Conservation (phyloP, 1,140 invertebrate species). For the Vollenhovia emeryi region DNA sequence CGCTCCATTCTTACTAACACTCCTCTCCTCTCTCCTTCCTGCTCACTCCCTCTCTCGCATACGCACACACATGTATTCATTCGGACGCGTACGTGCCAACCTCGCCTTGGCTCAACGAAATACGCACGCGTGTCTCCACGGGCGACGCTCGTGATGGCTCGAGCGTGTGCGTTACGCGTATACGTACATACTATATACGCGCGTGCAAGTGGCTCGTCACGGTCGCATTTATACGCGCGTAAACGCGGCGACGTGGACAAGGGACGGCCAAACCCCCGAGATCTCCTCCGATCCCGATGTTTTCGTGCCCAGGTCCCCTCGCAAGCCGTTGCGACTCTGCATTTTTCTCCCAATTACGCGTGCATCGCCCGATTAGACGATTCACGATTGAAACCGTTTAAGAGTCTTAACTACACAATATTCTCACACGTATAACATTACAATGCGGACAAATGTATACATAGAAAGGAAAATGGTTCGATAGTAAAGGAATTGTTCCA, state of each 20-base stretch:
- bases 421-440: neutral
- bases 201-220: slow-evolving; percentile 31
- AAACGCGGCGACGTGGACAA: slow-evolving; percentile 31
- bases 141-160: slow-evolving; percentile 52
- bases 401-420: neutral
- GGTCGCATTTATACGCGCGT: slow-evolving; percentile 45
- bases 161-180: slow-evolving; percentile 26
- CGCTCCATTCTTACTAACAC: slow-evolving; percentile 38
- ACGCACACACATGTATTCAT: slow-evolving; percentile 16
- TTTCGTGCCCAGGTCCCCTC: slow-evolving; percentile 10
- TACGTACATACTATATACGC: neutral
- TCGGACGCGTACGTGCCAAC: slow-evolving; percentile 19
- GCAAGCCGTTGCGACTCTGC: neutral
- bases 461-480: neutral
- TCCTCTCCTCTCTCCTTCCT: slow-evolving; percentile 45
- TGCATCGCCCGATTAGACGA: neutral
- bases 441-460: neutral
- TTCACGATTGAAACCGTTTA: neutral
- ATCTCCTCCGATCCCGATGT: slow-evolving; percentile 18
- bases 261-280: slow-evolving; percentile 45
- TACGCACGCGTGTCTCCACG: slow-evolving; percentile 70
- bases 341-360: slow-evolving; percentile 10
- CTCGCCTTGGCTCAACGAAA: slow-evolving; percentile 58
- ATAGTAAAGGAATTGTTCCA: too few relatives aligned
- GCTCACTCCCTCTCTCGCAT: neutral